Evolutionary conservation across 2,113 vertebrate genomes (phyloP).

Genomic region (Periophthalmus modestus): DNA sequence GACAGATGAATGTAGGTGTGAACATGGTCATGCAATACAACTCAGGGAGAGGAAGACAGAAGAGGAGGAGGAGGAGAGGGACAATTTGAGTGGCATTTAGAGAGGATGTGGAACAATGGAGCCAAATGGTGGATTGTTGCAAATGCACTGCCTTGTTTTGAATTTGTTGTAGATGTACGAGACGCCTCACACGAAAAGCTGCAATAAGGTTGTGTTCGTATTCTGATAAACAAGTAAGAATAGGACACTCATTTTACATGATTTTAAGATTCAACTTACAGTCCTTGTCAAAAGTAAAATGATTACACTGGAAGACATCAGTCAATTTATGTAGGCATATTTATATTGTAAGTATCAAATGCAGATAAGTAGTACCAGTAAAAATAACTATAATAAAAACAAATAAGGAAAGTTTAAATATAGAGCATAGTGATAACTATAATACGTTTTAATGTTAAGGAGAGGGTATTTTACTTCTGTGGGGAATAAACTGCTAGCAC

Average conservation of each 20-base stretch:
- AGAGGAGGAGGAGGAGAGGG: constrained; percentile 12
- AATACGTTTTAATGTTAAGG: too few relatives aligned
- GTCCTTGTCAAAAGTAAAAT: too few relatives aligned
- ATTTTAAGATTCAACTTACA: not conserved
- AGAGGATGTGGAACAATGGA: constrained; percentile 36
- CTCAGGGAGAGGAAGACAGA: constrained; percentile 28
- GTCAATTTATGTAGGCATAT: too few relatives aligned
- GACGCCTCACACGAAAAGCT: constrained; percentile 24
- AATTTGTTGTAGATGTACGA: constrained; percentile 32
- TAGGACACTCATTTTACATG: not conserved
- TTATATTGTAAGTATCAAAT: too few relatives aligned
- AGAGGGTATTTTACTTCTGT: too few relatives aligned
- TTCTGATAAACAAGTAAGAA: not conserved
- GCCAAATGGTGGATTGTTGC: constrained; percentile 24
- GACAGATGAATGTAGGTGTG: constrained; percentile 75
- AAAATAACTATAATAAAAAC: too few relatives aligned
- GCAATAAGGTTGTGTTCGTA: not conserved
- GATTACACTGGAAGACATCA: too few relatives aligned
- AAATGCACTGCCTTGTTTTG: constrained; percentile 67
- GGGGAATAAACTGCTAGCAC: too few relatives aligned
- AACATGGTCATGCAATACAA: constrained; percentile 52
- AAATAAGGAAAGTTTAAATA: too few relatives aligned
- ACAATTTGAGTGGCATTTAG: constrained; percentile 30
- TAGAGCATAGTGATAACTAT: too few relatives aligned
- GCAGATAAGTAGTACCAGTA: too few relatives aligned